phyloP scores from a whole-genome alignment of 2,888 invertebrate species.

The Seira ritae region DNA sequence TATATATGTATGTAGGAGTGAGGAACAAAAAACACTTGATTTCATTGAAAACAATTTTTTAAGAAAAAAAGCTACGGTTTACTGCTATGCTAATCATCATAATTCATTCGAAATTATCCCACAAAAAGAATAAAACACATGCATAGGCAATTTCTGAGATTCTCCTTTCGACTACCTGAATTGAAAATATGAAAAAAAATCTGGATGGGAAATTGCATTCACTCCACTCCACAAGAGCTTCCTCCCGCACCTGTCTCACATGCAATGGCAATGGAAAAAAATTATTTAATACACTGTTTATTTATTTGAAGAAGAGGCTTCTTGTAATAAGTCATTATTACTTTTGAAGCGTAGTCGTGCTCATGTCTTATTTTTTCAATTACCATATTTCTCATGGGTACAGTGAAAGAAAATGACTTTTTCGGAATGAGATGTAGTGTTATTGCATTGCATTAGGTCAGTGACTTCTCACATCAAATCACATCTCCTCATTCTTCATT shows the following conservation, averaged over 20 bases:
- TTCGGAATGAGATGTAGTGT: too few relatives aligned
- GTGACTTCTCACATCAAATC: too few relatives aligned
- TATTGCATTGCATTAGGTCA: conserved; percentile 38
- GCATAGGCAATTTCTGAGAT: neutral
- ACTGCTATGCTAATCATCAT: conserved; percentile 41
- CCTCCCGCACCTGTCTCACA: neutral
- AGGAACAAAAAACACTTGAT: conserved; percentile 36
- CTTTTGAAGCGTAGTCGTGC: neutral
- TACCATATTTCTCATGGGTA: neutral
- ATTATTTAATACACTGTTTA: neutral
- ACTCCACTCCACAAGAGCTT: neutral
- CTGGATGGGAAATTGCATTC: neutral
- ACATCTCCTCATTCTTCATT: too few relatives aligned
- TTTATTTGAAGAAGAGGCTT: neutral
- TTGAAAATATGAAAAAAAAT: too few relatives aligned
- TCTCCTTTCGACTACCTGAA: conserved; percentile 34
- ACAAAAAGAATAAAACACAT: too few relatives aligned
- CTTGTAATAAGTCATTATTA: conserved; percentile 40
- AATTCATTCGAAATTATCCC: conserved; percentile 23
- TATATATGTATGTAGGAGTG: too few relatives aligned
- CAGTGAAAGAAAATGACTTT: conserved; percentile 2
- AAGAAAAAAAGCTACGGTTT: conserved; percentile 4
- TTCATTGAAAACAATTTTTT: too few relatives aligned
- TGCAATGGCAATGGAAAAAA: too few relatives aligned
- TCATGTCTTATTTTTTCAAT: conserved; percentile 32